A percentile compares a stretch with the other conserved stretches of the same genome.
phyloP scores from a whole-genome alignment of 2,797 vertebrate genomes.

The Hapalemur alaotrensis region DNA sequence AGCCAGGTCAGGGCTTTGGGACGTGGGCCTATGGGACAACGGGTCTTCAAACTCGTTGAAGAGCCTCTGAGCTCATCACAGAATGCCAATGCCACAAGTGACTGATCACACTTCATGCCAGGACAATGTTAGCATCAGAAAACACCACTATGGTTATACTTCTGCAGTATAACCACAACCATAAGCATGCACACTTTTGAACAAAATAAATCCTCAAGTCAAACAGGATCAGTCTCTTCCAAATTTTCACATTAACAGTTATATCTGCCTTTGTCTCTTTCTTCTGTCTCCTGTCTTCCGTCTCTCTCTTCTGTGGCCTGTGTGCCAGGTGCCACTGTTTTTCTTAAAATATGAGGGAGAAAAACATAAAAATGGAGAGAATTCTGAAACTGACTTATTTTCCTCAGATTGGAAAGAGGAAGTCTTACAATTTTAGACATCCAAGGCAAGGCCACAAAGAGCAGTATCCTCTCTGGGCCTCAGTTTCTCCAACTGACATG shows the following conservation, averaged over 20 bases:
- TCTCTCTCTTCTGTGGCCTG: not conserved
- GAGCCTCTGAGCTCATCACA: not conserved
- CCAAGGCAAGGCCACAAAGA: not conserved
- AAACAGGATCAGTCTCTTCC: not conserved
- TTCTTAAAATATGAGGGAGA: not conserved
- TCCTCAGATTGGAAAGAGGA: not conserved
- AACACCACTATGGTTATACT: accelerated
- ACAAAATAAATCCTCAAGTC: not conserved
- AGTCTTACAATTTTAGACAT: not conserved
- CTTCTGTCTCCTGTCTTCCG: not conserved
- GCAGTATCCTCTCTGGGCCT: not conserved
- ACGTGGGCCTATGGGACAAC: not conserved
- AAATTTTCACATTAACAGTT: not conserved
- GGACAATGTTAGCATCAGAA: not conserved
- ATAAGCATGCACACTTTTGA: not conserved
- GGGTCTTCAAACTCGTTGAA: not conserved
- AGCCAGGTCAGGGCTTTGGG: not conserved
- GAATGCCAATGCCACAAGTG: not conserved
- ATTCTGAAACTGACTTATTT: not conserved
- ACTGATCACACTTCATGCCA: not conserved
- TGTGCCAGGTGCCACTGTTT: not conserved
- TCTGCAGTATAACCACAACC: not conserved
- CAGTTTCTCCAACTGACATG: not conserved
- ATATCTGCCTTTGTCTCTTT: accelerated
- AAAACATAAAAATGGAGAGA: not conserved